Evolutionary conservation across 2,888 invertebrate species (phyloP), one percentile per base, ranked within the genome.

Genomic region (Aplocera efformata): DNA sequence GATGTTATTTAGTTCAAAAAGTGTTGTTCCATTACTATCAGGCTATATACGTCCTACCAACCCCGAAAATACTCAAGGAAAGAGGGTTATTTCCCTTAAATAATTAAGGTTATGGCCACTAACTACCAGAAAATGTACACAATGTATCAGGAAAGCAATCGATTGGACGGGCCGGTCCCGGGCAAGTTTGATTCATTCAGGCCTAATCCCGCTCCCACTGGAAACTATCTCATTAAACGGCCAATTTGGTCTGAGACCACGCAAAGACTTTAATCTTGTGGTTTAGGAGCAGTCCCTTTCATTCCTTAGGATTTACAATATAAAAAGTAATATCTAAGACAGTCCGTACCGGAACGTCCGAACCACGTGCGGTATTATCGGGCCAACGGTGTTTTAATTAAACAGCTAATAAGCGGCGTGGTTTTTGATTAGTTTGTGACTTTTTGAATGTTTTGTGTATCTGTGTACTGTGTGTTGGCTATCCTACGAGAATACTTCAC

Each of bases 161-260:
- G 72, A 78, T 76, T 62, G 63, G 48, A 53, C 53, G 50, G 54
- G 58, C 50, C 50, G 49, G 56, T 49, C 49, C 51, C 32, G 57
- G 61, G 62, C 53, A 71, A 75, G 70, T 79, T 76, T 79, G 77
- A 79, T 79, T 78, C 72, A 79, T 79, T 79, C 72, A 74, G 72
- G 68, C 62, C 62, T 80, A 79, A 80, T 78, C 79, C 72, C 58
- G 51, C 60, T 58, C 67, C 71, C 68, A 62, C 63, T 56, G 69
- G 67, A 58, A 72, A 77, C 77, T 80, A 78, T 77, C 80, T 79
- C 77, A 83, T 83, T 82, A 81, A 74, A 65, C 71, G 76, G 67
- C 74, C 81, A 80, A 83, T 82, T 83, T 79, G 78, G 79, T 74
- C 68, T 60, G 63, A 72, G 73, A 76, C 75, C 76, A 72, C 62